Evolutionary conservation across 2,113 vertebrate genomes (phyloP).

Genomic region (Nipponia nippon): DNA sequence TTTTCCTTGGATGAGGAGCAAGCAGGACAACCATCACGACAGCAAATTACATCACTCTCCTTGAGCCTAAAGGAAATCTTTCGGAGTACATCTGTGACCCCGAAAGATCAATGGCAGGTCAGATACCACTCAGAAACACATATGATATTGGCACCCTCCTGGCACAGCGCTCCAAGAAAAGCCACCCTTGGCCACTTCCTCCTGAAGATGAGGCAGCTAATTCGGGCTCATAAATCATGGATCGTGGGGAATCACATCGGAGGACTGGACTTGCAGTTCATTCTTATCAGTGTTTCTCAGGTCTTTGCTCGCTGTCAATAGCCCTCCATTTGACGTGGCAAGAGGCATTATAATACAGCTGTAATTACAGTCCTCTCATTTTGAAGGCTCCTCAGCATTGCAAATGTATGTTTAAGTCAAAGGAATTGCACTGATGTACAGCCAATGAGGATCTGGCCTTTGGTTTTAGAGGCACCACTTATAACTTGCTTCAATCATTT

Average conservation of each 20-base stretch:
- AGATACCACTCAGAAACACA: conserved; percentile 5
- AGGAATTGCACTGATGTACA: background rate
- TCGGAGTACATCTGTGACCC: conserved; percentile 11
- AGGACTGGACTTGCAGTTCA: conserved; percentile 4
- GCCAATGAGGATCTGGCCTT: background rate
- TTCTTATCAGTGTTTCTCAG: conserved; percentile 38
- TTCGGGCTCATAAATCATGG: conserved; percentile 5
- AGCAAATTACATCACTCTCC: background rate
- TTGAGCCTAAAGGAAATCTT: conserved; percentile 36
- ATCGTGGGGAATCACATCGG: rapidly evolving
- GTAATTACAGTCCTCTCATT: conserved; percentile 17
- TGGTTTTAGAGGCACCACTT: background rate
- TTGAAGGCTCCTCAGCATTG: background rate
- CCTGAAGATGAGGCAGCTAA: background rate
- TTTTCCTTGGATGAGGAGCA: background rate
- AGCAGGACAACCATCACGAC: background rate
- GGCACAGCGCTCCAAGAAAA: background rate
- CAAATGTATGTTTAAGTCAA: background rate
- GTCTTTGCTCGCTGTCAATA: conserved; percentile 4
- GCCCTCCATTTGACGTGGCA: background rate
- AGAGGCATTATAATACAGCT: background rate
- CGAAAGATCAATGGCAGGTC: conserved; percentile 52
- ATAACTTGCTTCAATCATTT: background rate
- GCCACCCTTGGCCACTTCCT: background rate
- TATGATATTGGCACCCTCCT: conserved; percentile 14